These are phyloP conservation scores for Mus musculus DNA, from an alignment of 2,113 vertebrate genomes.

Conservation along the genomic window DNA sequence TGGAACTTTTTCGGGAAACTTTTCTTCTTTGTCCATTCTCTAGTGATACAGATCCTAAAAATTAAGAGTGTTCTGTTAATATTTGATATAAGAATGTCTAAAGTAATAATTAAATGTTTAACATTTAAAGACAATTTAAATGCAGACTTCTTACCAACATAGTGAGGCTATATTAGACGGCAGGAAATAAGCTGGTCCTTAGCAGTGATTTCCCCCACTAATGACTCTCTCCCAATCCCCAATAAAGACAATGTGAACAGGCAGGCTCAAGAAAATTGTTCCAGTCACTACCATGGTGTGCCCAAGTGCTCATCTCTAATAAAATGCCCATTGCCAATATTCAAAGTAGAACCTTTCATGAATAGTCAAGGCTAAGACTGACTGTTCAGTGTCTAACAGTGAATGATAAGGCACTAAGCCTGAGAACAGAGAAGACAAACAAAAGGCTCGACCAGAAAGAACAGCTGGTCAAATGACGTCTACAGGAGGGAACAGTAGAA, in stretches of 20 bases:
- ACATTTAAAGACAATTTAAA: neutral
- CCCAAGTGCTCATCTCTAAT: no score
- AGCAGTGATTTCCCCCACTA: neutral
- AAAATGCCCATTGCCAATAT: neutral
- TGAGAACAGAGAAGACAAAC: neutral
- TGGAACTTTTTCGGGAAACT: slow-evolving; percentile 79
- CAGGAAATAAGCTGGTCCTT: neutral
- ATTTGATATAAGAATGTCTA: neutral
- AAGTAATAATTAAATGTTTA: neutral
- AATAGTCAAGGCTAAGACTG: neutral
- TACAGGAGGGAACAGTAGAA: neutral
- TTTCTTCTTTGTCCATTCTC: slow-evolving; percentile 81
- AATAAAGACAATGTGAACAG: neutral
- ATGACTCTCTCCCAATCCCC: neutral
- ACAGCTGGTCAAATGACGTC: neutral
- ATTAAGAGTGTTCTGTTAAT: slow-evolving; percentile 62
- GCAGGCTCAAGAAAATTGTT: neutral
- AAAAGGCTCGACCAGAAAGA: neutral
- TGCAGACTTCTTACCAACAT: neutral
- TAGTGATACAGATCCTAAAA: slow-evolving; percentile 78
- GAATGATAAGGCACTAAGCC: neutral
- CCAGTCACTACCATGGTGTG: neutral
- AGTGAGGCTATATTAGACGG: neutral
- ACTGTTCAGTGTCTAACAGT: neutral
- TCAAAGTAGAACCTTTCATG: neutral